A percentile compares a stretch with the other conserved stretches of the same genome.
These are phyloP conservation scores for Coregonus sp. DNA, from an alignment of 2,797 vertebrate species.

Conservation along the genomic window DNA sequence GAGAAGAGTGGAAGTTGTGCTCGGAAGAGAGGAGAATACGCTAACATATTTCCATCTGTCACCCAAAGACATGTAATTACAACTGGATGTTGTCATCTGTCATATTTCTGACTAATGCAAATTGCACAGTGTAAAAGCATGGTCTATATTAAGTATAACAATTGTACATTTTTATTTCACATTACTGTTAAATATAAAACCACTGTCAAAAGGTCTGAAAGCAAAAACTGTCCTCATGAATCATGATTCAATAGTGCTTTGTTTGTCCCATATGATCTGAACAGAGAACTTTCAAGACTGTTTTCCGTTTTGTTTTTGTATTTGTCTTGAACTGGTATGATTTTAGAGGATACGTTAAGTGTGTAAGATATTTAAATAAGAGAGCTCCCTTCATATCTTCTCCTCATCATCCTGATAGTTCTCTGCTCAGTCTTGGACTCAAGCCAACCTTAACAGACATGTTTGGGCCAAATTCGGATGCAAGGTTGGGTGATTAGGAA, in stretches of 20 bases:
- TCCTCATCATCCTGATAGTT: slow-evolving; percentile 49
- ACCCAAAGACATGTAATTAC: slow-evolving; percentile 72
- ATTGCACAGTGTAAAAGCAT: no score
- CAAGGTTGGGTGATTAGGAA: slow-evolving; percentile 76
- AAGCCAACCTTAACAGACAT: slow-evolving; percentile 73
- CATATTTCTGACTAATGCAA: slow-evolving; percentile 8
- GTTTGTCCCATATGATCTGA: background rate
- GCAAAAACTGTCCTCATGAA: background rate
- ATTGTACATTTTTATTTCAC: background rate
- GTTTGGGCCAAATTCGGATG: slow-evolving; percentile 76
- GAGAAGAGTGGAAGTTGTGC: slow-evolving; percentile 51
- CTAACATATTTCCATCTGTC: slow-evolving; percentile 62
- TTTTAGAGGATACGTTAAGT: background rate
- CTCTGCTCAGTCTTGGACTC: slow-evolving; percentile 63
- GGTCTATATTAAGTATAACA: background rate
- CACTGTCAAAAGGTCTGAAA: background rate
- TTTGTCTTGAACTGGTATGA: slow-evolving; percentile 6
- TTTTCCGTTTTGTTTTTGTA: background rate
- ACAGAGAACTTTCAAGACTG: background rate
- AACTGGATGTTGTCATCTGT: slow-evolving; percentile 57
- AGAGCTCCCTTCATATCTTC: slow-evolving; percentile 58
- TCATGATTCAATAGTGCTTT: background rate
- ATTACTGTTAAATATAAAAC: background rate
- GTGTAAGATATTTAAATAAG: slow-evolving; percentile 50
- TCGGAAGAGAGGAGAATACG: slow-evolving; percentile 42